Base-by-base conservation (phyloP, 2,797 vertebrate species). In the Smutsia gigantea region DNA sequence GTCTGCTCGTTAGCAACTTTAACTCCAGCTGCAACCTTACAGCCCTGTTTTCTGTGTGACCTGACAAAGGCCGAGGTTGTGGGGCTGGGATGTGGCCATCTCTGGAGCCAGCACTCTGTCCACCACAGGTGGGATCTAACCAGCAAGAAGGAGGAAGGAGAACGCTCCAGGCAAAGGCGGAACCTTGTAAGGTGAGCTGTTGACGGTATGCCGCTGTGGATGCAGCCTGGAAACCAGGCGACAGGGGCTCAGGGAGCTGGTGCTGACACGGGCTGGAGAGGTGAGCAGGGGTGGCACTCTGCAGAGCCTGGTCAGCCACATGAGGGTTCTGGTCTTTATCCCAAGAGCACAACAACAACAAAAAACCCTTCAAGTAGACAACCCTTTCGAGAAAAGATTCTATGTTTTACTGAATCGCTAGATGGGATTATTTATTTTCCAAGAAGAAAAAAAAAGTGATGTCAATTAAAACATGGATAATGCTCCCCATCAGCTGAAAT, bases 171-270 rank as follows among this genome's bases (percentile, higher is more conserved):
- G 42, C 42, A 13, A 34, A 15, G 25, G 31, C 7, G 4, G 39
- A 34, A 57, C 11, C 15, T 68, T 57, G 25, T 2, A 4, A 46
- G 66, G 23, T 1, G 11, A 23, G 19, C 31, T 11, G 4, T 4
- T n/a, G 7, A 17, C 0, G 39, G 29, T 2, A 27, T 14, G 31
- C 29, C 4, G 1, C 7, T 19, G 18, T 1, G 42, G 64, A 63
- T 0, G 25, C 4, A 49, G 31, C 29, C 4, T 14, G 37, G 72
- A 31, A 27, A 37, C 31, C 19, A 37, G 49, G 14, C 1, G 10
- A 5, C 21, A 0, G 18, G 25, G 25, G 37, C 5, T 0, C 2
- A 27, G n/a, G 29, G 17, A 46, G 18, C 1, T 29, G 74, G 29
- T n/a, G 46, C 53, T n/a, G 3, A 64, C 31, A 0, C 3, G 15